Percentiles rank a stretch among this genome's conserved stretches.
phyloP scores from a whole-genome alignment of 1,140 invertebrate genomes.

The Odontomachus brunneus region DNA sequence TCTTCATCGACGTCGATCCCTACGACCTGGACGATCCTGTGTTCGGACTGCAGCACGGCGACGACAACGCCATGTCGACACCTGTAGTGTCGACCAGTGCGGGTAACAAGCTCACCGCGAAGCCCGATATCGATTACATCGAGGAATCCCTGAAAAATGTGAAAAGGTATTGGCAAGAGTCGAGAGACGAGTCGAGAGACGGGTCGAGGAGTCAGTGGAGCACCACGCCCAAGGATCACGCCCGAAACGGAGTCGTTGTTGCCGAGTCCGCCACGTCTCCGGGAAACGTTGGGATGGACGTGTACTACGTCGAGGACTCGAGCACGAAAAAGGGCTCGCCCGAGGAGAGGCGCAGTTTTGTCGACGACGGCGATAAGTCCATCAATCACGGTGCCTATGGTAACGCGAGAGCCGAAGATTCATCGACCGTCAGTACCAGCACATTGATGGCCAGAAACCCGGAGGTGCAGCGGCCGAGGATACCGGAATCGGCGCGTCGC shows the following conservation, averaged over 20 bases:
- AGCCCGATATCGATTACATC: conserved; percentile 66
- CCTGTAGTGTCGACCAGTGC: conserved; percentile 16
- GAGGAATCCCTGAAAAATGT: conserved; percentile 75
- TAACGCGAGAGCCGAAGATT: conserved; percentile 30
- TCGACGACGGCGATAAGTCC: conserved; percentile 35
- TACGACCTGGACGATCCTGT: conserved; percentile 77
- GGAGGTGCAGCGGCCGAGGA: conserved; percentile 10
- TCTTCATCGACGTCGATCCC: conserved; percentile 83
- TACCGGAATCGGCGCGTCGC: conserved; percentile 1
- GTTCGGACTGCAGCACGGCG: conserved; percentile 70
- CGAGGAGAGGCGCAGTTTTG: neutral
- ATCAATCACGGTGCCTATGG: conserved; percentile 13
- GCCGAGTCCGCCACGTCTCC: conserved; percentile 66
- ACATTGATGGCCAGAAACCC: conserved; percentile 43
- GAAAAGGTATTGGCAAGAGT: conserved; percentile 67
- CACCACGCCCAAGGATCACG: conserved; percentile 53
- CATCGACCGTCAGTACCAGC: conserved; percentile 13
- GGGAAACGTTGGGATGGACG: conserved; percentile 55
- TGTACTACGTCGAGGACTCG: conserved; percentile 58
- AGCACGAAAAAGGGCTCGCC: conserved; percentile 35
- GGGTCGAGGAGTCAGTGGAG: conserved; percentile 17
- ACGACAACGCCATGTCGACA: conserved; percentile 30
- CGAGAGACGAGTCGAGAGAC: neutral
- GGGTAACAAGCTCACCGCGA: conserved; percentile 1
- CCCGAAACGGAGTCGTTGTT: conserved; percentile 62